Evolutionary conservation across 2,888 invertebrate genomes (phyloP), one percentile per base, ranked within the genome.

Genomic region (Luperina nickerlii): DNA sequence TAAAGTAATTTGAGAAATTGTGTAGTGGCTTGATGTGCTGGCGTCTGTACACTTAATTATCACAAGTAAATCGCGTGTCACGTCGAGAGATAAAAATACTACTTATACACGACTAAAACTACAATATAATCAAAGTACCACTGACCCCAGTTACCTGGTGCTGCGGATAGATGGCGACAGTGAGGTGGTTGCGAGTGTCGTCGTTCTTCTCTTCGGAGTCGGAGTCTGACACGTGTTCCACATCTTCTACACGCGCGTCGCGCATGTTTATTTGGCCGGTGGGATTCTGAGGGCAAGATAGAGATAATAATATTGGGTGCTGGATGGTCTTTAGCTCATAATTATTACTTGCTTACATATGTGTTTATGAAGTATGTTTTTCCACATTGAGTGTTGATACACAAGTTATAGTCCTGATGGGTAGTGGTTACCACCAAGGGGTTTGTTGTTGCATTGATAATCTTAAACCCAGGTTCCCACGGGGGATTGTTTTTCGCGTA

Each of bases 221-320:
- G 0, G 98, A 98, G 92, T 99, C 99, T 0, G 99, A 99, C 11
- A 99, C 98, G 93, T 99, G 98, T 87, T 99, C 99, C 0, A 99
- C 99, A 94, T 99, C 99, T 93, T 99, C 99, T 0, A 99, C 99
- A 70, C 99, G 97, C 0, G 99, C 99, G 95, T 99, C 99, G 71
- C 99, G 97, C 98, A 99, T 98, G 95, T 99, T 99, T 88, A 99
- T 98, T 96, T 99, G 99, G 0, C 99, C 99, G 63, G 98, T 97
- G 0, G 99, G 99, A 94, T 98, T 98, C 99, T 99, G 94, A 4
- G 11, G 60, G 5, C 20, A 69, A 63, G 13, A 32, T 54, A 6
- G n/a, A n/a, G n/a, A n/a, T 32, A 32, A 32, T 32, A 32, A 32
- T 32, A 32, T 32, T 32, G 32, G 32, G 32, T 32, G 32, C 32